A percentile compares a stretch with the other conserved stretches of the same genome.
Conservation (phyloP, 2,113 vertebrate genomes). For the Thermophis baileyi region DNA sequence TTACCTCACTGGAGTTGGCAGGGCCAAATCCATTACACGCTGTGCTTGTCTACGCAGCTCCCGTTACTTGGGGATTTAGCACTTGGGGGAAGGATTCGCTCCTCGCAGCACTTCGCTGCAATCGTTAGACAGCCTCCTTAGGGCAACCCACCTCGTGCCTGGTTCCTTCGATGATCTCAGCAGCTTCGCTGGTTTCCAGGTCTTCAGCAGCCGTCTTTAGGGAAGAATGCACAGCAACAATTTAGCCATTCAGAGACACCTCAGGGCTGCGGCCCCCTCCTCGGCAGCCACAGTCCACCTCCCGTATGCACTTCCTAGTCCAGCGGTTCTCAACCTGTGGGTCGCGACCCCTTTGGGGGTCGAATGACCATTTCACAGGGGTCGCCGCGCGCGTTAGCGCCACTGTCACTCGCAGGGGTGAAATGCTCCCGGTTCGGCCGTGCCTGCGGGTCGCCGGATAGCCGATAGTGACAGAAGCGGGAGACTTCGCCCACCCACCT, state of each 20-base stretch:
- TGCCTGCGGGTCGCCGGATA: no score
- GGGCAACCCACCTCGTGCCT: conserved; percentile 69
- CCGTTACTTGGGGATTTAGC: background rate
- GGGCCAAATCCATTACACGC: background rate
- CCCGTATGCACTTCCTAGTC: background rate
- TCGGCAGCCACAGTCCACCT: background rate
- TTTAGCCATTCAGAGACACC: background rate
- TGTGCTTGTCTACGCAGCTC: background rate
- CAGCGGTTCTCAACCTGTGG: no score
- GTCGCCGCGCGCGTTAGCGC: no score
- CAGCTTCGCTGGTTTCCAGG: conserved; percentile 72
- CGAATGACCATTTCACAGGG: no score
- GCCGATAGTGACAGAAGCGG: no score
- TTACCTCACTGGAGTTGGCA: background rate
- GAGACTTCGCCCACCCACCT: no score
- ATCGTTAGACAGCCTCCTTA: background rate
- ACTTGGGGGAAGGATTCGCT: background rate
- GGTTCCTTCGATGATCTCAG: conserved; percentile 72
- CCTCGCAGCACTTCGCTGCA: background rate
- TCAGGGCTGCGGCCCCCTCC: background rate
- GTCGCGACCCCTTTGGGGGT: no score
- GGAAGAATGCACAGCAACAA: conserved; percentile 12
- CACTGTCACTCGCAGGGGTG: no score
- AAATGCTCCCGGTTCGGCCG: no score
- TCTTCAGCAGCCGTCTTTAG: conserved; percentile 73